Conservation (phyloP, 2,888 invertebrate genomes). For the Microctonus hyperodae region DNA sequence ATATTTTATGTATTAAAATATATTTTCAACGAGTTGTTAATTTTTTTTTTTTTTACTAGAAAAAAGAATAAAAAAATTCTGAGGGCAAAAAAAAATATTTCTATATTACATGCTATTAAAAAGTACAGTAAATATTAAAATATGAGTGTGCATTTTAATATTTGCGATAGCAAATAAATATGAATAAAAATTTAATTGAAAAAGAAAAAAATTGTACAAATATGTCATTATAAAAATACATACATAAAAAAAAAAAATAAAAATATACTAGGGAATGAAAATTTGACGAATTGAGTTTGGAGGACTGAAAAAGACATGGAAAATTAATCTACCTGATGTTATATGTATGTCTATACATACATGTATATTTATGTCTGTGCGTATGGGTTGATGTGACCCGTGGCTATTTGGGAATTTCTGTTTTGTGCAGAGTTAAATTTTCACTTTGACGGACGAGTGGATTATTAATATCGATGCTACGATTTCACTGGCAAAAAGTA, state of each 20-base stretch:
- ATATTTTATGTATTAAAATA: neutral
- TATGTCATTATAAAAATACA: no score
- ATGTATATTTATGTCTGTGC: neutral
- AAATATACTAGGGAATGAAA: neutral
- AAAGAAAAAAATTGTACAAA: no score
- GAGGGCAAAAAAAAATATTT: no score
- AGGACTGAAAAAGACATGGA: neutral
- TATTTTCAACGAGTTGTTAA: neutral
- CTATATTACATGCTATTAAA: no score
- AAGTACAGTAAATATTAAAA: no score
- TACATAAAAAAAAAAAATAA: no score
- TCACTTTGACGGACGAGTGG: slow-evolving; percentile 23
- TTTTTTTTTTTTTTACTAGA: no score
- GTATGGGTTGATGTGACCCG: neutral
- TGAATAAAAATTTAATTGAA: no score
- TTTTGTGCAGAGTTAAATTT: slow-evolving; percentile 14
- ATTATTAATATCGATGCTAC: slow-evolving; percentile 27
- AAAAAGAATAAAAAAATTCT: no score
- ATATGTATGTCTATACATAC: neutral
- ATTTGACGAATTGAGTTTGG: neutral
- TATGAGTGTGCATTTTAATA: no score
- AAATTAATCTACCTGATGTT: slow-evolving; percentile 11
- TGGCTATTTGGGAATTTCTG: slow-evolving; percentile 18
- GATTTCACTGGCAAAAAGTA: slow-evolving; percentile 34
- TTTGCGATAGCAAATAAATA: no score